Evolutionary conservation across 2,113 vertebrate genomes (phyloP).

Genomic region (Chaenogobius annularis): DNA sequence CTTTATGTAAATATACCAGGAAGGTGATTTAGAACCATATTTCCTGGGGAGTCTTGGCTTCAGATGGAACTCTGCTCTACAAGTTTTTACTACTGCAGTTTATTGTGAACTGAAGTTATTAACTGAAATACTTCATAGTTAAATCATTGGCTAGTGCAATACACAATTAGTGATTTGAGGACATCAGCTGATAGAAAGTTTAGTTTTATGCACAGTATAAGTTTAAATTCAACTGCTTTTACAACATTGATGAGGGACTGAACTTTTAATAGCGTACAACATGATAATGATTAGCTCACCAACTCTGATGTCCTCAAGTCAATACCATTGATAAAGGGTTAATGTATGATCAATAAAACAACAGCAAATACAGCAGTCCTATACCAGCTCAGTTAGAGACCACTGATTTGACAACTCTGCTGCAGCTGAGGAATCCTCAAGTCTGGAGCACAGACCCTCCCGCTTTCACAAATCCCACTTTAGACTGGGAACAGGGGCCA

Average conservation of each 20-base stretch:
- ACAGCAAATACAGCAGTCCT: conserved; percentile 10
- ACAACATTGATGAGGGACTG: conserved; percentile 8
- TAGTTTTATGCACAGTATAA: background rate
- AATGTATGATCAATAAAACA: conserved; percentile 38
- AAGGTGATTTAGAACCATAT: no score
- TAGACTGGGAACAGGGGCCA: conserved; percentile 11
- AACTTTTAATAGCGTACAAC: conserved; percentile 8
- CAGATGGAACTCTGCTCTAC: no score
- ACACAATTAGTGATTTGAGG: no score
- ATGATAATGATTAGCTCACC: conserved; percentile 23
- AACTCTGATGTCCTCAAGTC: conserved; percentile 35
- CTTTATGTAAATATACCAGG: no score
- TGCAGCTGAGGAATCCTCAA: conserved; percentile 10
- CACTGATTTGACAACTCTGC: conserved; percentile 16
- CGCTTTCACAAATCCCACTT: conserved; percentile 31
- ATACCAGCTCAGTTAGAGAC: conserved; percentile 10
- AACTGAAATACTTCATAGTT: no score
- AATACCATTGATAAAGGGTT: conserved; percentile 31
- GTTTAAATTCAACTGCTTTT: background rate
- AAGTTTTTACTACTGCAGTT: no score
- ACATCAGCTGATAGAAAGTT: no score
- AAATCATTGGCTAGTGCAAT: no score
- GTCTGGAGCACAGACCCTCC: background rate
- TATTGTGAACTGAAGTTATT: no score
- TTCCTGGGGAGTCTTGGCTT: no score